Conservation (phyloP, 2,113 vertebrate genomes). For the Thymallus thymallus region DNA sequence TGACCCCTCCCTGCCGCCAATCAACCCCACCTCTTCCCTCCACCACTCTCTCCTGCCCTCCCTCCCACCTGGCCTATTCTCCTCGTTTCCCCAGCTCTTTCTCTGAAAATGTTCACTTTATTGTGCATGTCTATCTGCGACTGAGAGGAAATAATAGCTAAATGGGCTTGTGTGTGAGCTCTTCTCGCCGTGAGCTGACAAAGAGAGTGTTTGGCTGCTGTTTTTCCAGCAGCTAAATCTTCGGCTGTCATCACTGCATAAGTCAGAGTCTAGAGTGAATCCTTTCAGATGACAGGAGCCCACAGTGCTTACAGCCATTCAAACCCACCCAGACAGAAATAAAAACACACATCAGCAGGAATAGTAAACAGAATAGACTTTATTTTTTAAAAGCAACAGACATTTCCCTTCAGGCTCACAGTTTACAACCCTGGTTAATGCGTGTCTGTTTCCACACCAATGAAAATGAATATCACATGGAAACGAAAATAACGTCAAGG, state of each 20-base stretch:
- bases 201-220: slow-evolving; percentile 44
- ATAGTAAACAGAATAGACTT: slow-evolving; percentile 47
- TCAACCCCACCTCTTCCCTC: slow-evolving; percentile 26
- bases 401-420: slow-evolving; percentile 48
- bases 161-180: slow-evolving; percentile 74
- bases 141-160: slow-evolving; percentile 77
- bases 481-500: too few species aligned
- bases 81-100: slow-evolving; percentile 36
- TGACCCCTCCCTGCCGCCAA: slow-evolving; percentile 58
- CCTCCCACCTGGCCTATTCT: slow-evolving; percentile 65
- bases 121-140: slow-evolving; percentile 53
- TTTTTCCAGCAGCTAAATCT: slow-evolving; percentile 50
- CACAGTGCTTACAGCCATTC: slow-evolving; percentile 11
- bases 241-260: slow-evolving; percentile 52
- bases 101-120: slow-evolving; percentile 55
- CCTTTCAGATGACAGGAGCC: slow-evolving; percentile 42
- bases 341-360: slow-evolving; percentile 56
- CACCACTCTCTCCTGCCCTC: slow-evolving; percentile 47
- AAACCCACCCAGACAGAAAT: slow-evolving; percentile 52
- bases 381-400: slow-evolving; percentile 50
- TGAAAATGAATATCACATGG: too few species aligned
- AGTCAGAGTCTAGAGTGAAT: slow-evolving; percentile 16
- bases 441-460: slow-evolving; percentile 10
- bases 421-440: slow-evolving; percentile 47
- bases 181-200: slow-evolving; percentile 57